Evolutionary conservation across 2,888 invertebrate genomes (phyloP), one percentile per base, ranked within the genome.

Genomic region (Cosmia pyralina): DNA sequence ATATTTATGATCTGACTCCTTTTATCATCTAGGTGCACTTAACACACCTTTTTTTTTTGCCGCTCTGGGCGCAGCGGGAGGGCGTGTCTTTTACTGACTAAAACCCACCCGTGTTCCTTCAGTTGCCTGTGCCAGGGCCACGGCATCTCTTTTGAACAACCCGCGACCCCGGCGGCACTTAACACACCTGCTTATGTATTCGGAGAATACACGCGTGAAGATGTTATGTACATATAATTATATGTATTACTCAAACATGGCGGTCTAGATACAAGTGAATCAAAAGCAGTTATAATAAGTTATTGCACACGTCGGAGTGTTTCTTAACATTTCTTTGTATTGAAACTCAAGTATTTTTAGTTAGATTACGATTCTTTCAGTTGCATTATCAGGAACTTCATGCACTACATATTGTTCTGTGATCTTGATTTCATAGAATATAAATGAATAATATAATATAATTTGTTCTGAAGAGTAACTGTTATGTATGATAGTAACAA

Each of bases 201-300:
- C 17, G 0, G 4, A 0, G 1, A 57, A 57, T 15, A 74, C 0
- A 22, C 15, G 34, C 41, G 19, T 44, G 44, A 57, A 50, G 22
- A 44, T 65, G 0, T 53, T n/a, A 53, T 34, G 41, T 57, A 69
- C 34, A 60, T n/a, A n/a, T 58, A 77, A 59, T 71, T 34, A 52
- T 44, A 74, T 57, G 57, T 79, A 75, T 80, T 79, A 38, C 79
- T 66, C 80, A 80, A 70, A 79, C 63, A 59, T 34, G 53, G 34
- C 53, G 69, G 62, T 79, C 75, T 79, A 79, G 41, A 79, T 79
- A 48, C 19, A 13, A 22, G 19, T 48, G 62, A 75, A 69, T 75
- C 59, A 44, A 63, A 79, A 63, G 58, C 34, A 50, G 57, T 75
- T 69, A 46, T 22, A 80, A 67, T 66, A 75, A 38, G 4, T 59